phyloP scores from a whole-genome alignment of 2,113 vertebrate species.

The Coregonus clupeaformis region DNA sequence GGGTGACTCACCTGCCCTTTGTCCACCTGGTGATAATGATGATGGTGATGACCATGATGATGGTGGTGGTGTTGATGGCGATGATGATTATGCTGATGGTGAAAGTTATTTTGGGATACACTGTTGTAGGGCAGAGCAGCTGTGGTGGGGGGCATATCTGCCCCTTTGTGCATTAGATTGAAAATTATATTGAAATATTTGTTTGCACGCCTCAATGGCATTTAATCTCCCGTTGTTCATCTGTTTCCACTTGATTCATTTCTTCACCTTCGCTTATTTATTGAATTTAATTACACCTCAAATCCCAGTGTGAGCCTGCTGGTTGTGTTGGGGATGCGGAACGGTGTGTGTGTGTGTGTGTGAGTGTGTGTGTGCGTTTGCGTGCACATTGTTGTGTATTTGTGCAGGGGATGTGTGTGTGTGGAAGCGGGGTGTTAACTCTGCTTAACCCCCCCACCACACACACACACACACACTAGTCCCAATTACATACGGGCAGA shows the following conservation, averaged over 20 bases:
- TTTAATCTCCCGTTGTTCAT: constrained; percentile 83
- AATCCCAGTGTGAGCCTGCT: constrained; percentile 65
- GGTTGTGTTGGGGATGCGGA: constrained; percentile 11
- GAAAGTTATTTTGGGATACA: constrained; percentile 8
- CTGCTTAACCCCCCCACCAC: constrained; percentile 42
- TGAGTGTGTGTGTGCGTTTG: too few species aligned
- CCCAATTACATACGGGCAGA: constrained; percentile 31
- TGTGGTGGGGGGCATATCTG: neutral
- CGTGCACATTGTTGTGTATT: neutral
- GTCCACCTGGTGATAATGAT: neutral
- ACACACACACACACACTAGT: neutral
- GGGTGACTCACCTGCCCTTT: neutral
- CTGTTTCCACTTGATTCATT: constrained; percentile 82
- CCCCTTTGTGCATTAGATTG: constrained; percentile 63
- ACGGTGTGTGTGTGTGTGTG: constrained; percentile 34
- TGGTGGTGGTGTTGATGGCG: neutral
- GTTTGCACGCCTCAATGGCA: constrained; percentile 78
- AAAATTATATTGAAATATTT: constrained; percentile 78
- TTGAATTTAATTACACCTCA: constrained; percentile 83
- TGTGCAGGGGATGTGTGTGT: neutral
- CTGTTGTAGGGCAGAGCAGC: constrained; percentile 23
- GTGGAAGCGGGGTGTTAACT: constrained; percentile 34
- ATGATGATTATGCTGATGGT: constrained; percentile 27
- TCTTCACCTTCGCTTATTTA: constrained; percentile 80
- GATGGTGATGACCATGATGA: neutral